Conservation (phyloP, 1,140 invertebrate genomes). For the Diabrotica undecimpunctata region DNA sequence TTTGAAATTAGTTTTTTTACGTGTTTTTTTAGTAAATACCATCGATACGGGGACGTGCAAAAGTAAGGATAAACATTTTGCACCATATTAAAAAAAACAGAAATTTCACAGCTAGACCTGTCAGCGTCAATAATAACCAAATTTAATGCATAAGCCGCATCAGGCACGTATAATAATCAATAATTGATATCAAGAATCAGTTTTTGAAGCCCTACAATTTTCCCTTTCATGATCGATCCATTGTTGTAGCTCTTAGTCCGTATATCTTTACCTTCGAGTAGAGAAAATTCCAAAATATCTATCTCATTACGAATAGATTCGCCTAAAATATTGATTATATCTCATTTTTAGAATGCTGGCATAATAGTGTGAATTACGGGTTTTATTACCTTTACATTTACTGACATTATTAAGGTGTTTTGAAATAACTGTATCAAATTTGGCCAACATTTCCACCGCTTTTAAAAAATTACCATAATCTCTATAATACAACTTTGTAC, state of each 20-base stretch:
- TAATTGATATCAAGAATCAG: neutral
- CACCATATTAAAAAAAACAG: neutral
- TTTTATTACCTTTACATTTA: too few relatives aligned
- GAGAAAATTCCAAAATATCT: neutral
- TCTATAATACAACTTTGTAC: neutral
- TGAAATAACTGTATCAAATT: slow-evolving; percentile 16
- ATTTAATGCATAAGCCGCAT: neutral
- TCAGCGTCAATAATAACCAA: neutral
- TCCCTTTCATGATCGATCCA: neutral
- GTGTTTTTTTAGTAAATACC: neutral
- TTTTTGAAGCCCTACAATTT: neutral
- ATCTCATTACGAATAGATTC: too few relatives aligned
- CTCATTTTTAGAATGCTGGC: too few relatives aligned
- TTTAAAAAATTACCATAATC: slow-evolving; percentile 16
- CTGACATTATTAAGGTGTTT: too few relatives aligned
- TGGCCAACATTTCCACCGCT: slow-evolving; percentile 20
- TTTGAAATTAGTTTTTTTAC: neutral
- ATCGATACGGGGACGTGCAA: neutral
- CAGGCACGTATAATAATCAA: neutral
- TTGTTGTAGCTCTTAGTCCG: neutral
- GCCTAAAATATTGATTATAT: too few relatives aligned
- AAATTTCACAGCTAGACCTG: neutral
- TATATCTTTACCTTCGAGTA: neutral
- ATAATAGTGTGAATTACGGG: too few relatives aligned
- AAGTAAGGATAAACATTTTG: neutral